Evolutionary conservation across 2,113 vertebrate species (phyloP), one percentile per base, ranked within the genome.

Genomic region (Coreoperca whiteheadi): DNA sequence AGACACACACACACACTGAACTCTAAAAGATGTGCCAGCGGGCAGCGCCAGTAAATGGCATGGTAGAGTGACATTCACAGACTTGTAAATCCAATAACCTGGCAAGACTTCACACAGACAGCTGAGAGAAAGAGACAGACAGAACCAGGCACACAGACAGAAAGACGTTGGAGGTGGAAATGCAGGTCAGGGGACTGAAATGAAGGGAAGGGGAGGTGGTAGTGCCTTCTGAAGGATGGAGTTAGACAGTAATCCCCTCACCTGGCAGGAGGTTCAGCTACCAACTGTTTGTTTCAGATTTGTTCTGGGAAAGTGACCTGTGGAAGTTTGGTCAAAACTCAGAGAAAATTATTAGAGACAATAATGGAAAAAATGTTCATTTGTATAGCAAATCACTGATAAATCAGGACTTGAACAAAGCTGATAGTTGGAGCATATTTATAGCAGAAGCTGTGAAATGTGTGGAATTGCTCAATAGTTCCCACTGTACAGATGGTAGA

Each of bases 181-280:
- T 39, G n/a, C 37, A 50, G 53, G 59, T 76, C 0, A 79, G n/a
- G 65, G 4, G 25, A 51, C 4, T 2, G 15, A 74, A 50, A 66
- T 53, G 14, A 63, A 60, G 37, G 16, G n/a, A 69, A 61, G 37
- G n/a, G 67, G 65, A 23, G 81, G 25, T 25, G 28, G 30, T n/a
- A 0, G 57, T n/a, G 73, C 20, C 14, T 73, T 79, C 37, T 89
- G 92, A 91, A 77, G 56, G 61, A 90, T 86, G 25, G 21, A 87
- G 72, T 90, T 46, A 28, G 88, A 89, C 87, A 91, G 30, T 90
- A 92, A 89, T 92, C 90, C 86, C 16, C 53, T 68, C 60, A 80
- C 75, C 74, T 77, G 77, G 60, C 56, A 5, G 3, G 37, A 15
- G 50, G 54, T 86, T 80, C 64, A 65, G 30, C 73, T 63, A 57